phyloP scores from a whole-genome alignment of 2,888 invertebrate species.

The Diarsia mendica region DNA sequence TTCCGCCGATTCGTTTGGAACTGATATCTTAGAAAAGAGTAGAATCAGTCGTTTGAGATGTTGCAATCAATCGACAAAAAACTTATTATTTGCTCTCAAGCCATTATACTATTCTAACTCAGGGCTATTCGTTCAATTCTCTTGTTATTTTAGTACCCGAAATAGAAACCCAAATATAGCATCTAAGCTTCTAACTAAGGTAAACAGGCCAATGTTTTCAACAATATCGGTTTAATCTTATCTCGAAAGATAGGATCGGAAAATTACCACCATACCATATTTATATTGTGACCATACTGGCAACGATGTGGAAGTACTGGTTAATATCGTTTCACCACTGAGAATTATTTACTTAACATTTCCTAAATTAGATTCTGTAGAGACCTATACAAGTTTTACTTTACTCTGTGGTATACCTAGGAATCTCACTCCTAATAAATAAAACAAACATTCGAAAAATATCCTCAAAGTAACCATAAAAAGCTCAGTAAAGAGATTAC shows the following conservation, averaged over 20 bases:
- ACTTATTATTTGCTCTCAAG: neutral
- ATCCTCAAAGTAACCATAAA: neutral
- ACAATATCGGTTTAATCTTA: constrained; percentile 23
- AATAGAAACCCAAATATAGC: constrained; percentile 11
- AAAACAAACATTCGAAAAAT: neutral
- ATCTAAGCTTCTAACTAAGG: neutral
- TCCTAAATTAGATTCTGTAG: neutral
- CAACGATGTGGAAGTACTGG: neutral
- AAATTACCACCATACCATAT: constrained; percentile 13
- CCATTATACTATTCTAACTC: neutral
- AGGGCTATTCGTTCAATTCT: neutral
- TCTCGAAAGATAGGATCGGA: constrained; percentile 10
- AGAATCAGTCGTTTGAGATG: neutral
- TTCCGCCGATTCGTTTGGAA: neutral
- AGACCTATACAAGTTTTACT: neutral
- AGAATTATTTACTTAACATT: neutral
- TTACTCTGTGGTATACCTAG: neutral
- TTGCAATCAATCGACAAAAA: neutral
- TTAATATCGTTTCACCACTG: neutral
- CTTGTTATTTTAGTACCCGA: constrained; percentile 7
- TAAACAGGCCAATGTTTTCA: constrained; percentile 28
- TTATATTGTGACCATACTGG: no score
- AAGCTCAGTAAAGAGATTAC: constrained; percentile 14
- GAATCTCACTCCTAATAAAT: neutral
- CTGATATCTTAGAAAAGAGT: neutral